Evolutionary conservation across 2,888 invertebrate species (phyloP).

Genomic region (Campoplex nolae): DNA sequence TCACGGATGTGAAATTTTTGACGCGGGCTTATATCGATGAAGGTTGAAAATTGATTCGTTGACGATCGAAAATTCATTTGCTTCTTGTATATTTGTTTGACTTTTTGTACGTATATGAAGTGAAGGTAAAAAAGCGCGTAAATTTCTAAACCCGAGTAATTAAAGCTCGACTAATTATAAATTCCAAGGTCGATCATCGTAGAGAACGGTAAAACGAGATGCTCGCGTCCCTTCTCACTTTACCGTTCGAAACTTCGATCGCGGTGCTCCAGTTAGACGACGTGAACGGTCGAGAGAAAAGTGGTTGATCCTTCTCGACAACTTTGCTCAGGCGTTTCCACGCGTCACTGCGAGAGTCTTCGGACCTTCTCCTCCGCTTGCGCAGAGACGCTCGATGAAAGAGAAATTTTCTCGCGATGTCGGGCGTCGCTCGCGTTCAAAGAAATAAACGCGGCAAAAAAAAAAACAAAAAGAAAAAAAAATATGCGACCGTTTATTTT

Average conservation of each 20-base stretch:
- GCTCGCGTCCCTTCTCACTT: slow-evolving; percentile 63
- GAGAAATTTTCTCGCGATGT: slow-evolving; percentile 80
- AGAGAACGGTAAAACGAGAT: slow-evolving; percentile 1
- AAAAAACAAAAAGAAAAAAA: slow-evolving; percentile 24
- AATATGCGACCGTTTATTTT: slow-evolving; percentile 16
- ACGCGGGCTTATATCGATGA: background rate
- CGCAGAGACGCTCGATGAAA: slow-evolving; percentile 75
- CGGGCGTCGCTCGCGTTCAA: slow-evolving; percentile 48
- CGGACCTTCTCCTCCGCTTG: slow-evolving; percentile 61
- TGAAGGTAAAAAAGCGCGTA: background rate
- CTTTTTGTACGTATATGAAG: background rate
- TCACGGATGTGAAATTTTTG: slow-evolving; percentile 1
- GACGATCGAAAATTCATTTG: background rate
- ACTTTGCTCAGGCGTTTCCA: slow-evolving; percentile 64
- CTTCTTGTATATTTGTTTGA: background rate
- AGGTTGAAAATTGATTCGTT: slow-evolving; percentile 4
- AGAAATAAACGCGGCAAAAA: slow-evolving; percentile 38
- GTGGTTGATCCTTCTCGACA: slow-evolving; percentile 67
- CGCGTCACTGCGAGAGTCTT: slow-evolving; percentile 46
- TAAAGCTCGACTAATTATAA: background rate
- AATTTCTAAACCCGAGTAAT: background rate
- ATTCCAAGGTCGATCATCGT: background rate
- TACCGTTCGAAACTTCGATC: slow-evolving; percentile 77
- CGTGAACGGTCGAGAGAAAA: slow-evolving; percentile 64
- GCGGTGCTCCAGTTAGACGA: slow-evolving; percentile 81